Conservation (phyloP, 2,888 invertebrate species). For the Acleris emargana region DNA sequence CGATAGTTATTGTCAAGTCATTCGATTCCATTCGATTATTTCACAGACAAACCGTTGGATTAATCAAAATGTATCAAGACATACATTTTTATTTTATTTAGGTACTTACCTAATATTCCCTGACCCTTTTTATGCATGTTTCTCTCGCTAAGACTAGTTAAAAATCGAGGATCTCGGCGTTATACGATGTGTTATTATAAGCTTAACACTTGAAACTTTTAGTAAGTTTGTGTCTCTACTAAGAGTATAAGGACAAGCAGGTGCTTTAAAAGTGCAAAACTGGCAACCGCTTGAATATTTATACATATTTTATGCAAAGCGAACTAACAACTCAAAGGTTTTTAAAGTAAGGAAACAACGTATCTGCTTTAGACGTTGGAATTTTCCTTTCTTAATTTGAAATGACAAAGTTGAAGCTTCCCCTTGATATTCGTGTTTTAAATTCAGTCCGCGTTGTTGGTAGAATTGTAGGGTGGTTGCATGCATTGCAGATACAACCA, state of each 20-base stretch:
- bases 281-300: slow-evolving; percentile 15
- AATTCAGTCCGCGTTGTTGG: slow-evolving; percentile 41
- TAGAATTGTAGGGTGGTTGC: slow-evolving; percentile 25
- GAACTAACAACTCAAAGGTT: slow-evolving; percentile 13
- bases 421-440: slow-evolving; percentile 41
- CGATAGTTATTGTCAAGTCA: no score
- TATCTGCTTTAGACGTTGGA: slow-evolving; percentile 19
- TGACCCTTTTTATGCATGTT: no score
- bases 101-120: no score
- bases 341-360: slow-evolving; percentile 17
- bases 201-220: background rate
- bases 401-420: slow-evolving; percentile 43
- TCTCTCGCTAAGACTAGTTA: no score
- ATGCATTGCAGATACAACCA: slow-evolving; percentile 29
- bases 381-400: slow-evolving; percentile 43
- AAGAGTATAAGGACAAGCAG: slow-evolving; percentile 9
- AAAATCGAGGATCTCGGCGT: no score
- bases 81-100: no score
- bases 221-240: slow-evolving; percentile 1
- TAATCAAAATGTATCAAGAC: no score
- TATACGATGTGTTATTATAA: background rate
- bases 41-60: no score
- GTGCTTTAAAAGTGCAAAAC: slow-evolving; percentile 8
- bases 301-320: slow-evolving; percentile 18
- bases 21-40: no score